These are phyloP conservation scores for Echiichthys vipera DNA, from an alignment of 2,797 vertebrate genomes.

Conservation along the genomic window DNA sequence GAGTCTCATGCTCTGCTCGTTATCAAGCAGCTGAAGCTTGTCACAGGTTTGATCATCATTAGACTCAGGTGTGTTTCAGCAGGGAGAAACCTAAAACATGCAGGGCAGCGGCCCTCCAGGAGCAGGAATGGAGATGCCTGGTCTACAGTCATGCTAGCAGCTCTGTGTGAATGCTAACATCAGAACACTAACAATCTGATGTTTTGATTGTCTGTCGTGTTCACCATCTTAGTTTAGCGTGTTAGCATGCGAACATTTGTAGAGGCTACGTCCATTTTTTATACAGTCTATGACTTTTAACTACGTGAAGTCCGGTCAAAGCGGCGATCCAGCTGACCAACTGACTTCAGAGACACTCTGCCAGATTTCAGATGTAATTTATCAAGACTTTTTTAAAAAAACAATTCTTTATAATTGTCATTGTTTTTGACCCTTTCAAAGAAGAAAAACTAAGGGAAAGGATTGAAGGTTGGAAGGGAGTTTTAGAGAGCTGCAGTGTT, in stretches of 20 bases:
- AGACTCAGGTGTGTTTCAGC: no score
- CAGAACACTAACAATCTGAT: background rate
- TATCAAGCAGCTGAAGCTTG: no score
- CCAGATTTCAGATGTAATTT: background rate
- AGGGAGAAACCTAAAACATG: no score
- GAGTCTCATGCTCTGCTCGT: no score
- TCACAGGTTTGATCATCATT: no score
- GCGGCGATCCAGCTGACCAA: background rate
- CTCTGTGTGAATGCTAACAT: background rate
- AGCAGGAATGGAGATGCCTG: no score
- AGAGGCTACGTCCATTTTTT: no score
- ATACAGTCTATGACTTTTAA: no score
- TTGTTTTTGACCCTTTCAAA: background rate
- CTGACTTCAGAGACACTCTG: background rate
- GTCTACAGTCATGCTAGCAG: background rate
- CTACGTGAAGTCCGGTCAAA: background rate
- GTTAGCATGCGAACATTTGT: background rate
- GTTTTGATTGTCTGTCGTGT: background rate
- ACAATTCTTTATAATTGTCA: background rate
- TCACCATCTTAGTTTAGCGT: background rate
- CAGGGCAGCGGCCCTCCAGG: no score
- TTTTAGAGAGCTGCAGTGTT: slow-evolving; percentile 3
- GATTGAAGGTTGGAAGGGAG: background rate
- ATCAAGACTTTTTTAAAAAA: background rate
- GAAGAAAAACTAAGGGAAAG: background rate